Evolutionary conservation across 1,140 invertebrate genomes (phyloP), one percentile per base, ranked within the genome.

Genomic region (Alviniconcha marisindica): DNA sequence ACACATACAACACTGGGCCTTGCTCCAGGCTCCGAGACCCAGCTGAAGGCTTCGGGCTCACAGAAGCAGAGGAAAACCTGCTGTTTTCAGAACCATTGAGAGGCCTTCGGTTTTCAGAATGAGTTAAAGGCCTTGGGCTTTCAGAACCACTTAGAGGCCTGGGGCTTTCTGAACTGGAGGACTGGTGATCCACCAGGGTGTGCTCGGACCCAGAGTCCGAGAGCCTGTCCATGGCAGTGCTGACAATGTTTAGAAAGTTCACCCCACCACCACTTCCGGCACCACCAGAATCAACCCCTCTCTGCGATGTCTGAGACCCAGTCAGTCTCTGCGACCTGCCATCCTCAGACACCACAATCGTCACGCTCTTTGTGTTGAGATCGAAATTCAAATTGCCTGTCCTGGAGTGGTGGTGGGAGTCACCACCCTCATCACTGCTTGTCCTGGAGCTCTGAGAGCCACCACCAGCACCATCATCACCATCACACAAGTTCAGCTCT

Each of bases 181-280:
- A 80, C 2, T 80, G 44, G 18, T 82, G 71, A 14, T 82, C 81
- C 12, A 84, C 79, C 51, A 84, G 28, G 2, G 83, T 84, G 79
- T 84, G 74, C 48, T 84, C 83, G n/a, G 83, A 84, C 42, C 79
- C 83, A 2, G 83, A 81, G 56, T 84, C 83, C n/a, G 83, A 84
- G 73, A 84, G 36, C 10, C 83, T 44, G 44, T 84, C 83, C 77
- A 80, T 51, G 28, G 66, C 69, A 14, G 71, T n/a, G 51, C 60
- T 74, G 33, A 80, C 83, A 38, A 84, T 84, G 54, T 36, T 84
- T 36, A 84, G 56, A 31, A 81, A 84, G 2, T 77, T 54, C 51
- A 82, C 40, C 0, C 71, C 54, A n/a, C 71, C 51, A 42, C 31
- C 31, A 18, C 60, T 63, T 48, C 7, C 18, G 44, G 44, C 7